A percentile compares a stretch with the other conserved stretches of the same genome.
Evolutionary conservation across 2,797 vertebrate species (phyloP).

Genomic region (Lindbergichthys nudifrons): DNA sequence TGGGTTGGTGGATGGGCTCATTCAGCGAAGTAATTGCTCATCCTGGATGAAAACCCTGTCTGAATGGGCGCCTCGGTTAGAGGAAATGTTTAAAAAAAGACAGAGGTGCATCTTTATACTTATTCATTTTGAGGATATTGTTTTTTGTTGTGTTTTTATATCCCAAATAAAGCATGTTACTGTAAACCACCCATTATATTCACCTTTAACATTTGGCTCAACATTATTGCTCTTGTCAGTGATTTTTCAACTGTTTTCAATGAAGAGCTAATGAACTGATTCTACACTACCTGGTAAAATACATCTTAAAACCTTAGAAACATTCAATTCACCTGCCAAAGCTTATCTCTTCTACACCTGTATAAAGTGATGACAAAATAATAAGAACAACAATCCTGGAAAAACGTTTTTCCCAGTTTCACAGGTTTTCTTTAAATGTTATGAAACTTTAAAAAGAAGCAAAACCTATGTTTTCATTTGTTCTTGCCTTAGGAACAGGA

Average conservation of each 20-base stretch:
- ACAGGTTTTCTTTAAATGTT: no score
- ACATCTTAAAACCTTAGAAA: neutral
- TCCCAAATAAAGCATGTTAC: neutral
- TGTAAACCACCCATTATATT: neutral
- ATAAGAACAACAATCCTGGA: no score
- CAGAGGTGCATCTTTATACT: constrained; percentile 74
- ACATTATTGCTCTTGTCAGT: neutral
- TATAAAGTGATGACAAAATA: no score
- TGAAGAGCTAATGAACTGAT: neutral
- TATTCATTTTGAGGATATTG: no score
- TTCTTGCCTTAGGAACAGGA: no score
- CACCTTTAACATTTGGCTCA: neutral
- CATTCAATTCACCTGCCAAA: no score
- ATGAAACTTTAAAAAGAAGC: no score
- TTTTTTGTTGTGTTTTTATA: no score
- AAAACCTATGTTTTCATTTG: no score
- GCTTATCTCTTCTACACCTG: no score
- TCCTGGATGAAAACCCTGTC: constrained; percentile 68
- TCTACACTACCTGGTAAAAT: neutral
- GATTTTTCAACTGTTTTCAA: neutral
- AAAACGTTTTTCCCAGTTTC: no score
- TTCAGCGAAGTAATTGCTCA: constrained; percentile 66
- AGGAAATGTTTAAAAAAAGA: constrained; percentile 79
- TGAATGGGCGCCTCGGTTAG: constrained; percentile 76
- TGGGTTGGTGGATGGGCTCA: constrained; percentile 67